Percentiles rank a stretch among this genome's conserved stretches.
These are phyloP conservation scores for Sweltsa coloradensis DNA, from an alignment of 1,140 invertebrate genomes.

Conservation along the genomic window DNA sequence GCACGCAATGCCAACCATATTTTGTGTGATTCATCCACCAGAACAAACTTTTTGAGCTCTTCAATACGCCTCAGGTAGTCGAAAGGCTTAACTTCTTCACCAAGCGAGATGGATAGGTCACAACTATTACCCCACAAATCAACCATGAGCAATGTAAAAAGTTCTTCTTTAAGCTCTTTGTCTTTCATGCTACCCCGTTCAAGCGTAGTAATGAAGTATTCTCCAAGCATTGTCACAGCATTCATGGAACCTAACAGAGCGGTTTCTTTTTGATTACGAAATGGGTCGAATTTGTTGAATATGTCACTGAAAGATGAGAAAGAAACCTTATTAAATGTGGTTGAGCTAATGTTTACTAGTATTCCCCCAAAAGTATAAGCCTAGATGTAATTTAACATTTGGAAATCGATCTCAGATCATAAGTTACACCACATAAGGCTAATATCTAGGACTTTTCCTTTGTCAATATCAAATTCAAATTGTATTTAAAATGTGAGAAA, in stretches of 20 bases:
- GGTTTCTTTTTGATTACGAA: conserved; percentile 56
- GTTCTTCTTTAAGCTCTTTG: no score
- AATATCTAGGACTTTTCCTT: no score
- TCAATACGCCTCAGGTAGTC: conserved; percentile 48
- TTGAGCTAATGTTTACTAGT: no score
- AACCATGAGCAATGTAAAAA: conserved; percentile 27
- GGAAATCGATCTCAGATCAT: no score
- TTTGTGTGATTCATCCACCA: conserved; percentile 49
- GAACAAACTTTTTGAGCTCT: conserved; percentile 48
- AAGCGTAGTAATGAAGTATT: no score
- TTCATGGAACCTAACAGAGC: conserved; percentile 40
- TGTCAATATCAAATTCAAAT: no score
- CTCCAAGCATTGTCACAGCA: conserved; percentile 41
- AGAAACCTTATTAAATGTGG: no score
- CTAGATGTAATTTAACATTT: no score
- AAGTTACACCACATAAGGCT: no score
- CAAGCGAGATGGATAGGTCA: conserved; percentile 78
- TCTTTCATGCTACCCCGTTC: no score
- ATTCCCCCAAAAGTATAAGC: no score
- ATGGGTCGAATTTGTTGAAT: conserved; percentile 62
- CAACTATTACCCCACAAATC: conserved; percentile 67
- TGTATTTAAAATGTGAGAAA: no score
- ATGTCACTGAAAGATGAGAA: conserved; percentile 34
- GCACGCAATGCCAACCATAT: conserved; percentile 37
- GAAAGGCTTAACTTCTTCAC: conserved; percentile 41